Conservation (phyloP, 2,888 invertebrate species). For the Brenthis daphne region DNA sequence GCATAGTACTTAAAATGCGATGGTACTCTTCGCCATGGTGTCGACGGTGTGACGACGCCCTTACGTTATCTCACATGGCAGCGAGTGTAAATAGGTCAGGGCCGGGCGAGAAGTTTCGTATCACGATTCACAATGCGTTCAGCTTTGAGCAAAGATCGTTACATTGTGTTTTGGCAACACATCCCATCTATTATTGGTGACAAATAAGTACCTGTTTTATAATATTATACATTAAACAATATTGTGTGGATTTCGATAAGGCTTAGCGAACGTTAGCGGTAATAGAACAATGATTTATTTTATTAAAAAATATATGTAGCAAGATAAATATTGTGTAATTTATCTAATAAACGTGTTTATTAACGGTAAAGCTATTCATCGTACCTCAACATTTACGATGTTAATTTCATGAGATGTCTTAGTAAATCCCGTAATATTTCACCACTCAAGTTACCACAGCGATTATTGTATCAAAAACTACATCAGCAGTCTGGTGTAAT, state of each 20-base stretch:
- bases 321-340: too few relatives aligned
- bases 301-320: too few relatives aligned
- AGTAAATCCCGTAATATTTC: neutral
- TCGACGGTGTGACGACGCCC: neutral
- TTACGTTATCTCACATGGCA: slow-evolving; percentile 8
- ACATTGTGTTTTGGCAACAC: slow-evolving; percentile 11
- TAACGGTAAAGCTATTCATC: too few relatives aligned
- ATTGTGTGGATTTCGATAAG: too few relatives aligned
- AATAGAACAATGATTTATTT: too few relatives aligned
- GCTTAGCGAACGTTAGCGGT: too few relatives aligned
- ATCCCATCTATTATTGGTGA: slow-evolving; percentile 5
- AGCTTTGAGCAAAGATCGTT: slow-evolving; percentile 15
- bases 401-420: too few relatives aligned
- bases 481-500: neutral
- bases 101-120: slow-evolving; percentile 19
- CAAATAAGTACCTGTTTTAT: neutral
- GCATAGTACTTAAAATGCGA: too few relatives aligned
- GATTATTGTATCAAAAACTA: slow-evolving; percentile 4
- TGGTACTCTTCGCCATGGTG: neutral
- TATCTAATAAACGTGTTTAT: too few relatives aligned
- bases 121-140: slow-evolving; percentile 22
- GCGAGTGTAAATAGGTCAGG: slow-evolving; percentile 22
- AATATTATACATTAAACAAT: neutral
- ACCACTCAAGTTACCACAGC: neutral
- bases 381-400: too few relatives aligned